phyloP scores from a whole-genome alignment of 2,888 invertebrate species.

The Dryobota labecula region DNA sequence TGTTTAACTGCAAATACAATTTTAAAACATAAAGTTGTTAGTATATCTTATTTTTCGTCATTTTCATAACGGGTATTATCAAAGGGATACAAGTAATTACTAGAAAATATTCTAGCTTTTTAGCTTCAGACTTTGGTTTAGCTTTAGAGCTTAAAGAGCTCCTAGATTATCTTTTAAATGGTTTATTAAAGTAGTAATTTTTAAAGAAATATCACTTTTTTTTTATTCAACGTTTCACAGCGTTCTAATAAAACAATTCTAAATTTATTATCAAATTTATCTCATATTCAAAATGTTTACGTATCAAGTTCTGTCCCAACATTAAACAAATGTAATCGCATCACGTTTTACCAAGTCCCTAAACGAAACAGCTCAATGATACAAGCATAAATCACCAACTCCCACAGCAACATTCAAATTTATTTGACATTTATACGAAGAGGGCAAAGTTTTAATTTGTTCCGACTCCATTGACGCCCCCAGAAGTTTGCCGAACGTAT shows the following conservation, averaged over 20 bases:
- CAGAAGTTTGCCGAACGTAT: constrained; percentile 62
- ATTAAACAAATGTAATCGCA: constrained; percentile 24
- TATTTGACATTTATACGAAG: constrained; percentile 69
- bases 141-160: neutral
- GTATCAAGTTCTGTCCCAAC: neutral
- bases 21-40: constrained; percentile 10
- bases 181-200: neutral
- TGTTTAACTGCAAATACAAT: constrained; percentile 31
- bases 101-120: neutral
- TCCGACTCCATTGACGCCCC: constrained; percentile 65
- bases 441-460: constrained; percentile 69
- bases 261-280: neutral
- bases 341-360: constrained; percentile 31
- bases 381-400: constrained; percentile 63
- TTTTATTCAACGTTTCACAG: too few relatives aligned
- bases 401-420: constrained; percentile 65
- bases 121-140: neutral
- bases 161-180: neutral
- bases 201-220: neutral
- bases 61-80: neutral
- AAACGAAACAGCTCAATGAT: constrained; percentile 60
- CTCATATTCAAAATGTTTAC: neutral
- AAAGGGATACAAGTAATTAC: constrained; percentile 1
- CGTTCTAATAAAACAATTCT: neutral
- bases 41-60: constrained; percentile 9